phyloP scores from a whole-genome alignment of 2,888 invertebrate species.

The Cosmopolites sordidus region DNA sequence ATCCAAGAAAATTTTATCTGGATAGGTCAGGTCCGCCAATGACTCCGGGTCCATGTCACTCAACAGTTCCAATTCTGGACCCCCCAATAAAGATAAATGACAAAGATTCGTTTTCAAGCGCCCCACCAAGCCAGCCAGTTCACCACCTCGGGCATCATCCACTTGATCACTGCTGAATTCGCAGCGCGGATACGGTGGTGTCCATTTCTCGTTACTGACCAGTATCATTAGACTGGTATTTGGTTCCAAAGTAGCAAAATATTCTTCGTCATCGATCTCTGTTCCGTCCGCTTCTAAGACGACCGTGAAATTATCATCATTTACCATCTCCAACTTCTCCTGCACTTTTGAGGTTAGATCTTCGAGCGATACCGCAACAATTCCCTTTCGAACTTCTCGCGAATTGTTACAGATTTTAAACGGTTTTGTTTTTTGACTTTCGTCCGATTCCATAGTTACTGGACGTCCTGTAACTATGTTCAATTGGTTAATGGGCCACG shows the following conservation, averaged over 20 bases:
- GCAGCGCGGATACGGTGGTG: conserved; percentile 59
- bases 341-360: conserved; percentile 73
- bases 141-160: conserved; percentile 54
- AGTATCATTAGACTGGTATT: conserved; percentile 84
- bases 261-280: conserved; percentile 93
- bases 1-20: conserved; percentile 70
- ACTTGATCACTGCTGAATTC: conserved; percentile 55
- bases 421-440: conserved; percentile 54
- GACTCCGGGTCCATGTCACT: conserved; percentile 90
- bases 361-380: conserved; percentile 74
- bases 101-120: conserved; percentile 76
- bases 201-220: conserved; percentile 69
- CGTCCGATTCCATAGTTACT: conserved; percentile 54
- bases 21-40: conserved; percentile 71
- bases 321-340: conserved; percentile 63
- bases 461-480: too few relatives aligned
- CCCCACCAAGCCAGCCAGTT: conserved; percentile 71
- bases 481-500: background rate
- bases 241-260: conserved; percentile 84
- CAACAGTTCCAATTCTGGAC: conserved; percentile 76
- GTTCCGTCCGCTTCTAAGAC: conserved; percentile 91
- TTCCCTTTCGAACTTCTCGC: conserved; percentile 76
- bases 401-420: conserved; percentile 77
- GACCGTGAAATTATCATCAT: conserved; percentile 61
- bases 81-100: conserved; percentile 78